Evolutionary conservation across 1,140 invertebrate species (phyloP), one percentile per base, ranked within the genome.

Genomic region (Anastrepha obliqua): DNA sequence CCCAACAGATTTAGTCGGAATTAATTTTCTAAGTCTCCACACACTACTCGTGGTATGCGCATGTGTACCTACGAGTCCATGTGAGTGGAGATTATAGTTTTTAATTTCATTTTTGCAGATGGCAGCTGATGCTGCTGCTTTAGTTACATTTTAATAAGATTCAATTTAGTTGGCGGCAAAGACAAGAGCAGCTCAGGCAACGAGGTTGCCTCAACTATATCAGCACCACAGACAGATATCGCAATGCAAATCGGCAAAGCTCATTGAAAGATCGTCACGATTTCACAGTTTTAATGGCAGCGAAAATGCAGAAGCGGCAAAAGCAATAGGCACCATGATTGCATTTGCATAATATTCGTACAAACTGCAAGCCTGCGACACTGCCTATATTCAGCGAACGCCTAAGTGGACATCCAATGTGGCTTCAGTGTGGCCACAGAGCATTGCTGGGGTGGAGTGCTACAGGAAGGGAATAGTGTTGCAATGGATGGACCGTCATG

Each of bases 201-300:
- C 17, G n/a, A 51, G 2, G 17, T 8, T 5, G 6, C 29, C 29
- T 29, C n/a, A 8, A 67, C 64, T 67, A 3, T 20, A 39, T 29
- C 64, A 67, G 5, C 6, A 39, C n/a, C 20, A 67, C 17, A 74
- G 44, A 0, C 70, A 74, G 74, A n/a, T 55, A 81, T 81, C 74
- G 47, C 74, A 47, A 81, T 81, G 74, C 17, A 51, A 81, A 81
- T 81, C 74, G 47, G 74, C 74, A 55, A 81, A 81, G 55, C 74
- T 81, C 74, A 81, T 81, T 81, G 74, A 58, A 81, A 81, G 74
- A 81, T 81, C 74, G 74, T 81, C 74, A 81, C 74, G 74, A 81
- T 81, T 81, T 81, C 74, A 81, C 74, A 81, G 74, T 81, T 81
- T 81, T 81, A 81, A 81, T 81, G 74, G 44, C 74, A 51, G 47